A percentile compares a stretch with the other conserved stretches of the same genome.
Conservation (phyloP, 2,113 vertebrate species). For the Lamprologus ornatipinnis region DNA sequence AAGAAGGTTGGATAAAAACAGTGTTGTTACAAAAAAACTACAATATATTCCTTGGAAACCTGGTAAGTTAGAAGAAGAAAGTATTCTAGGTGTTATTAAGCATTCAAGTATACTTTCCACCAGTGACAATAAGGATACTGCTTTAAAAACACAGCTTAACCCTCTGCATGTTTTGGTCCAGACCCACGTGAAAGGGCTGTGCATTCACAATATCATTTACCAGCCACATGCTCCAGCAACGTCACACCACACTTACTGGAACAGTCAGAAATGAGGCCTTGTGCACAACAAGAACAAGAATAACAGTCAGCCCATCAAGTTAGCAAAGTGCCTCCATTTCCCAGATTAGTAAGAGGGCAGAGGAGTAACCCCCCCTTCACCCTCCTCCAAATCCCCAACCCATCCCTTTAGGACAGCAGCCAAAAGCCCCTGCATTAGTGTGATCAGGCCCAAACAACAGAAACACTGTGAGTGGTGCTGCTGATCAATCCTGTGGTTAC, state of each 20-base stretch:
- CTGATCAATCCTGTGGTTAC: constrained; percentile 65
- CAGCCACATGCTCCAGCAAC: background rate
- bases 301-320: constrained; percentile 2
- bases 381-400: constrained; percentile 21
- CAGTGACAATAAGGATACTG: background rate
- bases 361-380: constrained; percentile 2
- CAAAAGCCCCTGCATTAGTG: constrained; percentile 39
- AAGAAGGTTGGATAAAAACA: background rate
- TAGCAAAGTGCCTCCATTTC: constrained; percentile 47
- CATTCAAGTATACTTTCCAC: background rate
- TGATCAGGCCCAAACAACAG: constrained; percentile 55
- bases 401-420: constrained; percentile 16
- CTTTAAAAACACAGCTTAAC: background rate
- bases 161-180: too few species aligned
- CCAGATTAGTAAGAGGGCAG: constrained; percentile 39
- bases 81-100: background rate
- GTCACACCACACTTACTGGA: background rate
- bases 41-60: background rate
- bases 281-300: background rate
- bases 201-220: background rate
- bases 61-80: background rate
- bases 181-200: background rate
- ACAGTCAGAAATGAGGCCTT: background rate
- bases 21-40: background rate
- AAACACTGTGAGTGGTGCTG: constrained; percentile 51